Evolutionary conservation across 1,140 invertebrate species (phyloP), one percentile per base, ranked within the genome.

Genomic region (Ceratitis capitata): DNA sequence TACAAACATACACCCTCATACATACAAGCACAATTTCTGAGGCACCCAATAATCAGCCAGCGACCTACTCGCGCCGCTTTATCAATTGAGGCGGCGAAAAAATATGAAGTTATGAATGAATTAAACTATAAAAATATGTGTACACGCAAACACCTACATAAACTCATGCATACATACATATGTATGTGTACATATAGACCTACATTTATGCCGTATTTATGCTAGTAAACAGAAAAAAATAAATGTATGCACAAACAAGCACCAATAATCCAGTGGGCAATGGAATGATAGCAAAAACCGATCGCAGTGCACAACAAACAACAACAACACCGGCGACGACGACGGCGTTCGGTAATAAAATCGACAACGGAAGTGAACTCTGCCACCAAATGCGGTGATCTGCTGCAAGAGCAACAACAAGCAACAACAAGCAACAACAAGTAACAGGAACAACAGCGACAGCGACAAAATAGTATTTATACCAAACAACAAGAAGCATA

Each of bases 311-410:
- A 85, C 64, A 35, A 39, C 51, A 45, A n/a, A 86, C 82, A 86
- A 74, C 85, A 19, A 7, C 85, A 86, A 86, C 85, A 78, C 49
- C 83, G 39, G 58, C 29, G 16, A 7, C 49, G 61, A 85, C 53
- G 26, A 82, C 29, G 23, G 14, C 51, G 12, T 23, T 23, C 42
- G 16, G 51, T 56, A 84, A 49, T 29, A 39, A 85, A 82, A 85
- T 85, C 85, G 74, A 58, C 74, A 83, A 85, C 85, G 85, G 85
- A 85, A 85, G 85, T 85, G 85, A 85, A 85, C 85, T 85, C 85
- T 85, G 85, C 84, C 84, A 85, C 84, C 82, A 82, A n/a, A 49
- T 82, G 53, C 53, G 83, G 35, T 58, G 14, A 32, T 7, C 23
- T 39, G 49, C 82, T 56, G 16, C 35, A 23, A n/a, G 7, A 26